These are phyloP conservation scores for Meriones psammophilus DNA, from an alignment of 2,797 vertebrate genomes.

Conservation along the genomic window DNA sequence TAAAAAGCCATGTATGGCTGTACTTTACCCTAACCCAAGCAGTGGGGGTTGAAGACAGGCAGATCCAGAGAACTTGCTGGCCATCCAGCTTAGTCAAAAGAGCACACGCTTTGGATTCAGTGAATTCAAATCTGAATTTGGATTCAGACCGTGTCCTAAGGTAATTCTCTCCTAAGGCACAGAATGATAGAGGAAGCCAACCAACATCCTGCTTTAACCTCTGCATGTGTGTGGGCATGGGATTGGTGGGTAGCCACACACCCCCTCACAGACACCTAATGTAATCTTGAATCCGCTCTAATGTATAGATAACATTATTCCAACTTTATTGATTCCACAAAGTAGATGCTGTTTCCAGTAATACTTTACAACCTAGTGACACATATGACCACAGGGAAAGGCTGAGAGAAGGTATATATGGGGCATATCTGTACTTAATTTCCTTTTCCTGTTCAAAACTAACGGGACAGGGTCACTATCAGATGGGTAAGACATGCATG, in stretches of 20 bases:
- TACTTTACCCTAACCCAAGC: background rate
- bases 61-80: background rate
- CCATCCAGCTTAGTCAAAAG: background rate
- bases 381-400: background rate
- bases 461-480: conserved; percentile 28
- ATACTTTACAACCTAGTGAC: background rate
- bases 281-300: background rate
- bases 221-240: background rate
- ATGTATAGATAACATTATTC: background rate
- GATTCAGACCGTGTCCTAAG: background rate
- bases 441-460: background rate
- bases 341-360: background rate
- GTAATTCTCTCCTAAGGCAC: background rate
- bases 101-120: background rate
- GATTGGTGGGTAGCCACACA: background rate
- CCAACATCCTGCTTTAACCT: background rate
- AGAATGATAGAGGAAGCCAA: background rate
- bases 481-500: background rate
- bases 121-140: no score
- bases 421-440: background rate
- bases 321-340: background rate
- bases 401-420: background rate
- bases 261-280: background rate
- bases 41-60: background rate
- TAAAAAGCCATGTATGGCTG: background rate